phyloP scores from a whole-genome alignment of 1,140 invertebrate species.

The Hylaeus anthracinus region DNA sequence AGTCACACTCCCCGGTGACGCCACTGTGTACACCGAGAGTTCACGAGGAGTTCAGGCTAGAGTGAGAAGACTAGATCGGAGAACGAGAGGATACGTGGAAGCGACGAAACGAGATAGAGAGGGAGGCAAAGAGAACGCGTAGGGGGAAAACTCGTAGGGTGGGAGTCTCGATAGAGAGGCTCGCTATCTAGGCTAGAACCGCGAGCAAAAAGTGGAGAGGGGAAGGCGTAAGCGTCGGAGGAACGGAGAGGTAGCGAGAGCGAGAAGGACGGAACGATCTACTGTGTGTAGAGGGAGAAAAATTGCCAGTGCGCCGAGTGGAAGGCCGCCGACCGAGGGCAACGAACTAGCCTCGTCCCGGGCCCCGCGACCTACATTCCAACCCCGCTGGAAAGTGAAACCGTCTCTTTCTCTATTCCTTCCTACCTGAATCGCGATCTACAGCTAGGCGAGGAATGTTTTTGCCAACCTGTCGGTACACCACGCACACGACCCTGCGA shows the following conservation, averaged over 20 bases:
- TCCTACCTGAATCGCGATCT: constrained; percentile 59
- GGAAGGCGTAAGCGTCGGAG: constrained; percentile 39
- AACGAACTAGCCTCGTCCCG: constrained; percentile 81
- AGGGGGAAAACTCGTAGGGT: constrained; percentile 43
- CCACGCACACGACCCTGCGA: background rate
- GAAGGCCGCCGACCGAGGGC: constrained; percentile 79
- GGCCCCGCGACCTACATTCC: constrained; percentile 81
- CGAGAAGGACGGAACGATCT: constrained; percentile 31
- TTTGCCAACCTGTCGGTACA: constrained; percentile 22
- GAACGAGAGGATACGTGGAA: constrained; percentile 16
- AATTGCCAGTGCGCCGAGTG: constrained; percentile 77
- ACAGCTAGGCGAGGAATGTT: constrained; percentile 49
- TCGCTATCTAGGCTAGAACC: constrained; percentile 70
- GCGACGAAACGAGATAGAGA: constrained; percentile 22
- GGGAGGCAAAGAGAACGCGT: constrained; percentile 17
- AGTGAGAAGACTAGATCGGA: constrained; percentile 30
- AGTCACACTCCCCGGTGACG: too few species aligned
- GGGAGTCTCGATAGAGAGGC: constrained; percentile 60
- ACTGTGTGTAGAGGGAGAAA: constrained; percentile 50
- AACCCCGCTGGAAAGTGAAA: constrained; percentile 80
- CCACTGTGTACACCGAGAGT: constrained; percentile 42
- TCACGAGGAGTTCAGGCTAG: constrained; percentile 42
- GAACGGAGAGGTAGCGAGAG: constrained; percentile 7
- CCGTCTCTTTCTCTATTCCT: constrained; percentile 71
- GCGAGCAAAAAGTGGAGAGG: constrained; percentile 52